A percentile compares a stretch with the other conserved stretches of the same genome.
These are phyloP conservation scores for Drosophila fulvimacula DNA, from an alignment of 2,888 invertebrate species.

Conservation along the genomic window DNA sequence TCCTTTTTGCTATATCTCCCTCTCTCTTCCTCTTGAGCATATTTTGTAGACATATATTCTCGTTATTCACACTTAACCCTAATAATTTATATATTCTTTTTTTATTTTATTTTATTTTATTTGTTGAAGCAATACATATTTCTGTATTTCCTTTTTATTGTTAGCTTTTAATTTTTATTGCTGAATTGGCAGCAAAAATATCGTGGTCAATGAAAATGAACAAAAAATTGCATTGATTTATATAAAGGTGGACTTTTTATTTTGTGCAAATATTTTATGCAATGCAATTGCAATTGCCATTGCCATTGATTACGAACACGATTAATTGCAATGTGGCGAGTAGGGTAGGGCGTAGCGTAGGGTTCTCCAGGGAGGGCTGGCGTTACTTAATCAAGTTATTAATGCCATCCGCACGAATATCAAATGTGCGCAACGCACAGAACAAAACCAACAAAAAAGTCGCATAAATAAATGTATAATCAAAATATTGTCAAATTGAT, in stretches of 20 bases:
- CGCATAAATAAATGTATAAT: slow-evolving; percentile 49
- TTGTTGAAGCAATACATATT: slow-evolving; percentile 5
- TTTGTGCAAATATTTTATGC: slow-evolving; percentile 13
- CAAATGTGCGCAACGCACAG: slow-evolving; percentile 29
- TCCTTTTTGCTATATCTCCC: no score
- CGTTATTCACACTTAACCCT: background rate
- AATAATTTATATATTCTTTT: background rate
- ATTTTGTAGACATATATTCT: background rate
- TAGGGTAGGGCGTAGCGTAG: background rate
- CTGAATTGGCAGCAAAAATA: slow-evolving; percentile 63
- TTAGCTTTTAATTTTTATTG: slow-evolving; percentile 49
- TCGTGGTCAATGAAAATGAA: slow-evolving; percentile 17
- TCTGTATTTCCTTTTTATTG: slow-evolving; percentile 15
- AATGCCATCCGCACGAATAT: slow-evolving; percentile 51
- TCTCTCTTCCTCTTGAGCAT: background rate
- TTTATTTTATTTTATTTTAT: slow-evolving; percentile 21
- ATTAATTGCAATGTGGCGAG: slow-evolving; percentile 50
- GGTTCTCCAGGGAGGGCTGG: background rate
- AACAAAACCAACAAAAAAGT: slow-evolving; percentile 2
- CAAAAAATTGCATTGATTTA: slow-evolving; percentile 34
- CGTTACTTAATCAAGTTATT: slow-evolving; percentile 65
- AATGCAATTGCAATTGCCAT: slow-evolving; percentile 21
- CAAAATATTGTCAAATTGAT: slow-evolving; percentile 46
- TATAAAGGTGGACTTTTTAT: slow-evolving; percentile 26
- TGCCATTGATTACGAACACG: slow-evolving; percentile 52